A percentile compares a stretch with the other conserved stretches of the same genome.
phyloP scores from a whole-genome alignment of 1,140 invertebrate species.

The Apis laboriosa region DNA sequence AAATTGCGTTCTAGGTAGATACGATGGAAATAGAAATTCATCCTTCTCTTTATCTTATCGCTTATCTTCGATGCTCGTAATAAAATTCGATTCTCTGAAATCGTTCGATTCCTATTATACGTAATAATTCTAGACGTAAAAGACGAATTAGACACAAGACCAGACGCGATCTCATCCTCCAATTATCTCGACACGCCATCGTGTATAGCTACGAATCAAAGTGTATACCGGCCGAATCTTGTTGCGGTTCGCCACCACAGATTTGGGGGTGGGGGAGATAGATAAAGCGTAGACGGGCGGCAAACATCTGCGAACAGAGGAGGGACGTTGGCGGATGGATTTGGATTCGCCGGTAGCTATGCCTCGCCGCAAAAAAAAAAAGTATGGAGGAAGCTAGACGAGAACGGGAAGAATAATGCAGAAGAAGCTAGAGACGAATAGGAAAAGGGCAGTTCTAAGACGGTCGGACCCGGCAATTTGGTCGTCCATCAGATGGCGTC shows the following conservation, averaged over 20 bases:
- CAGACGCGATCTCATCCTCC: no score
- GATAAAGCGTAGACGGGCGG: constrained; percentile 4
- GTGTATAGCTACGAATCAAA: neutral
- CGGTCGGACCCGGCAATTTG: constrained; percentile 68
- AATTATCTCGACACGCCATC: no score
- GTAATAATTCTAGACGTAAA: no score
- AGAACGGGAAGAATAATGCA: constrained; percentile 48
- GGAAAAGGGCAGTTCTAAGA: constrained; percentile 49
- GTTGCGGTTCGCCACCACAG: neutral
- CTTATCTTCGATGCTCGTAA: no score
- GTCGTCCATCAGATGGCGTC: constrained; percentile 75
- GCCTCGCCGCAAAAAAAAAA: neutral
- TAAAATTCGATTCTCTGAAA: no score
- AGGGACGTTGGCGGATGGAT: constrained; percentile 2
- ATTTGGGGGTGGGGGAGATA: no score
- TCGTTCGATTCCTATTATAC: no score
- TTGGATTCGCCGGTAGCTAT: constrained; percentile 34
- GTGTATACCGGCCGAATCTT: neutral
- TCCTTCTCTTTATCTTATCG: no score
- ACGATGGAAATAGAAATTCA: no score
- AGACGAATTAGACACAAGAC: no score
- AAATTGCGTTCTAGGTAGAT: no score
- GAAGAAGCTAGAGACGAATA: constrained; percentile 57
- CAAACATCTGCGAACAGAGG: constrained; percentile 51
- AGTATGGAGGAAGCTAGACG: constrained; percentile 42